Conservation (phyloP, 2,888 invertebrate species). For the Trissoscelio sp. region DNA sequence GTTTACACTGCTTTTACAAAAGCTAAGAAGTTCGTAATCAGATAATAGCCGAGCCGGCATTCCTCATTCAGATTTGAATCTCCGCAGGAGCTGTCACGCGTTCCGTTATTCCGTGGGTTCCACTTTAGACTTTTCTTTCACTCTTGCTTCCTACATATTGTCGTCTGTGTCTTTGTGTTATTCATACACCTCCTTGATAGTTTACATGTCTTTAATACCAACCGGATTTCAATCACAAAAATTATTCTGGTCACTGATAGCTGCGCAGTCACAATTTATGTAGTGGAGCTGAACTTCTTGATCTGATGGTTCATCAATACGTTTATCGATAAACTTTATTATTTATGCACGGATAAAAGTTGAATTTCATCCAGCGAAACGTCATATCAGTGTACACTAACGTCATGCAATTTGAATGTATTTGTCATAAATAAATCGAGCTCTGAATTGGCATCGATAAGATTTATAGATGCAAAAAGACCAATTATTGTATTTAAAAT, state of each 20-base stretch:
- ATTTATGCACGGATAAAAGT: background rate
- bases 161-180: slow-evolving; percentile 53
- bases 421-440: slow-evolving; percentile 2
- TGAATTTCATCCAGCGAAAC: background rate
- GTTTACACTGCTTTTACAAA: slow-evolving; percentile 69
- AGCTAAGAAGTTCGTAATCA: slow-evolving; percentile 71
- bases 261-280: slow-evolving; percentile 12
- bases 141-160: slow-evolving; percentile 67
- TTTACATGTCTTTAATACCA: slow-evolving; percentile 41
- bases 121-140: slow-evolving; percentile 68
- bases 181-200: slow-evolving; percentile 28
- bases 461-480: background rate
- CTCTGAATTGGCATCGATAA: background rate
- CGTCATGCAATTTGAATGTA: background rate
- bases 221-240: slow-evolving; percentile 35
- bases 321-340: background rate
- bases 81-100: slow-evolving; percentile 70
- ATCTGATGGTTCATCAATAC: background rate
- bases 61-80: slow-evolving; percentile 74
- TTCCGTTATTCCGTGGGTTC: slow-evolving; percentile 71
- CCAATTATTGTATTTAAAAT: background rate
- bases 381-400: background rate
- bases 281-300: background rate
- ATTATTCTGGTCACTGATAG: slow-evolving; percentile 27
- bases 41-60: slow-evolving; percentile 71